A percentile compares a stretch with the other conserved stretches of the same genome.
These are phyloP conservation scores for Selenia dentaria DNA, from an alignment of 2,888 invertebrate species.

Conservation along the genomic window DNA sequence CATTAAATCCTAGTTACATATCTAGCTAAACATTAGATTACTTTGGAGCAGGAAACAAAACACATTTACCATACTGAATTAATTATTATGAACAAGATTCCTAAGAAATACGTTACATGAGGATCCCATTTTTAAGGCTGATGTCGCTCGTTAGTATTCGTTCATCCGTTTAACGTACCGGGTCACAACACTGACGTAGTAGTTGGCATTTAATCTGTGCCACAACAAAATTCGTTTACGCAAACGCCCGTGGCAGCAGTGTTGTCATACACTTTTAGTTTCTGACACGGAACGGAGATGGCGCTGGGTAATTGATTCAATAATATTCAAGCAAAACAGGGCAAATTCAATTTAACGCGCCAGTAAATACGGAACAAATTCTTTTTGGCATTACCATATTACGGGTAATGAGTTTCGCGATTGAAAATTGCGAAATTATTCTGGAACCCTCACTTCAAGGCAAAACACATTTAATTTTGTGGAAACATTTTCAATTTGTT, in stretches of 20 bases:
- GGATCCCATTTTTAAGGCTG: no score
- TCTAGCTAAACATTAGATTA: no score
- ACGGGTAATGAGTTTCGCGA: conserved; percentile 28
- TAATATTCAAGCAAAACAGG: conserved; percentile 39
- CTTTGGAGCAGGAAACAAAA: no score
- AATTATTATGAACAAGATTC: no score
- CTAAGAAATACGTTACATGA: no score
- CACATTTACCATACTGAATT: no score
- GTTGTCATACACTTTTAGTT: conserved; percentile 46
- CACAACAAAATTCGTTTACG: conserved; percentile 6
- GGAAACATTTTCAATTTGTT: no score
- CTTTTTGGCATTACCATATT: conserved; percentile 27
- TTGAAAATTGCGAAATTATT: conserved; percentile 20
- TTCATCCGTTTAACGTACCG: no score
- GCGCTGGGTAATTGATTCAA: conserved; percentile 52
- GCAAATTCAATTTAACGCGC: conserved; percentile 50
- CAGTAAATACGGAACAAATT: conserved; percentile 42
- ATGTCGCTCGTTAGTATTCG: no score
- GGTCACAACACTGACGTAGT: no score
- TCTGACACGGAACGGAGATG: conserved; percentile 55
- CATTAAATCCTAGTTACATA: no score
- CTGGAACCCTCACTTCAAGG: not conserved
- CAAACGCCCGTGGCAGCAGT: conserved; percentile 23
- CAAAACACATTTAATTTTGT: not conserved
- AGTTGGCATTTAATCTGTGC: no score